A percentile compares a stretch with the other conserved stretches of the same genome.
Conservation (phyloP, 64 coral and sea anemone species). For the Orbicella faveolata region DNA sequence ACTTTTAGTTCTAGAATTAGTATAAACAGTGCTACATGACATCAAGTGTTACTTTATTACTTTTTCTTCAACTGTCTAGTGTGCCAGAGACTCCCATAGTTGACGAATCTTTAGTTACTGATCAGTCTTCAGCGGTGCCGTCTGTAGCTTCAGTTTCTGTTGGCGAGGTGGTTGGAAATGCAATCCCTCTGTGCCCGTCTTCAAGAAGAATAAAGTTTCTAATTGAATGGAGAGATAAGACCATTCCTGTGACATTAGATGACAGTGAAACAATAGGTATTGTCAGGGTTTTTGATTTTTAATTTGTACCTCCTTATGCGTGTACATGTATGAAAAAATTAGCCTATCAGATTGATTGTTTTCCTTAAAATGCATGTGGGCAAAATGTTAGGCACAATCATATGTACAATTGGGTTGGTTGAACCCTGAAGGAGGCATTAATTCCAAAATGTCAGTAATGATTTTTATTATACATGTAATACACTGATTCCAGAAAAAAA, state of each 20-base stretch:
- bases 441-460: no score
- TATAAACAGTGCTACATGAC: neutral
- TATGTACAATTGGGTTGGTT: no score
- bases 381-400: no score
- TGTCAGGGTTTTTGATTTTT: neutral
- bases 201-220: constrained; percentile 80
- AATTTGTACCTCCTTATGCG: neutral
- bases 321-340: no score
- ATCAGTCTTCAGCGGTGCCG: neutral
- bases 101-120: neutral
- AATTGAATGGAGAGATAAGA: constrained; percentile 92
- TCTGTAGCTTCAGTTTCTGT: constrained; percentile 24
- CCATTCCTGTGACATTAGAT: constrained; percentile 78
- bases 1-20: no score
- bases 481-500: no score
- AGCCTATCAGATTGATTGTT: neutral
- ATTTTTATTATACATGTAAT: no score
- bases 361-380: neutral
- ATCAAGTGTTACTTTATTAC: neutral
- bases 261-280: constrained; percentile 90
- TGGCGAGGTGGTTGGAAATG: constrained; percentile 56
- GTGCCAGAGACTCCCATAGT: neutral
- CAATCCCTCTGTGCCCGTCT: constrained; percentile 62
- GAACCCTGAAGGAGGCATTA: no score
- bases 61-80: neutral